Base-by-base conservation (phyloP, 1,140 invertebrate species). In the Drosophila sulfurigaster region DNA sequence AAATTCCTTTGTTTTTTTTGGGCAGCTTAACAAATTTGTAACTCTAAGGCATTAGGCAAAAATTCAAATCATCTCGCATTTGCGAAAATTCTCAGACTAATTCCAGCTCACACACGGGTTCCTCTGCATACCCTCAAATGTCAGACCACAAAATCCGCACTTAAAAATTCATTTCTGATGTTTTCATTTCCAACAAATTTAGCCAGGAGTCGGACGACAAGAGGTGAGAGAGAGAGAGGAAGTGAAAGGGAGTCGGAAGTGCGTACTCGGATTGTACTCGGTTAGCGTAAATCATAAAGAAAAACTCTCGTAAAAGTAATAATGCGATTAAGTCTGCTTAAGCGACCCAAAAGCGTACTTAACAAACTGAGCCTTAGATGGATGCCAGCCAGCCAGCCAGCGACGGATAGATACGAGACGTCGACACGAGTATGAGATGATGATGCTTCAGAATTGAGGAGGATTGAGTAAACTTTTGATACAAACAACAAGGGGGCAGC, bases 281-380 rank as follows among this genome's bases (percentile, higher is more conserved):
- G 57, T 30, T 49, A 57, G 49, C 75, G 75, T 80, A 80, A 80
- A 80, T 80, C 78, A 80, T 80, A 80, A 78, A 80, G 75, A 80
- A 80, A 78, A 80, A 80, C 75, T 80, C 78, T 80, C 78, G 78
- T 80, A 75, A 80, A 80, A 80, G 78, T 80, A 80, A 80, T 80
- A 80, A 80, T 80, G 75, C 78, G 78, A 78, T 80, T 80, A 80
- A 80, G 78, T 78, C 78, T 75, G 75, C 78, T 80, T 80, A 80
- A 80, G 78, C 69, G 75, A 80, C 78, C 78, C 75, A 78, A 80
- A 80, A 78, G 75, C 75, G 63, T 78, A 80, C 78, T 80, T 80
- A 80, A 73, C 77, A 78, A 78, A 80, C 75, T 80, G 75, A 69
- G 64, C 65, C 59, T 78, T 68, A 73, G 75, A 74, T 73, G 66